phyloP scores from a whole-genome alignment of 2,797 vertebrate genomes.

The Neoniphon sammara region DNA sequence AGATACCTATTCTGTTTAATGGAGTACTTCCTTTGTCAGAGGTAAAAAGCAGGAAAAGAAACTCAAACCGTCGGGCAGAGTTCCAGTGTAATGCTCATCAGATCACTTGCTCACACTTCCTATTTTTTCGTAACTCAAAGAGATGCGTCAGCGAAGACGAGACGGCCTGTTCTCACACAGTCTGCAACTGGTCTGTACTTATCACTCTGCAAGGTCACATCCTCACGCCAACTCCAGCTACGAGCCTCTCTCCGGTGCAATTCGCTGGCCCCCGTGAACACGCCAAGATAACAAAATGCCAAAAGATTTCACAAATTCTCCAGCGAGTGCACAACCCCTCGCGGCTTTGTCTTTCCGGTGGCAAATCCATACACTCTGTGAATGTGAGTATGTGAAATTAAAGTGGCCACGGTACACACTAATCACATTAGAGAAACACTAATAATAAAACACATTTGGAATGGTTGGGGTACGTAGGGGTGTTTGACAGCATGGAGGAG shows the following conservation, averaged over 20 bases:
- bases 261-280: conserved; percentile 35
- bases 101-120: conserved; percentile 28
- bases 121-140: conserved; percentile 36
- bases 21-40: conserved; percentile 2
- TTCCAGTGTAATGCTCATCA: conserved; percentile 11
- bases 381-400: conserved; percentile 24
- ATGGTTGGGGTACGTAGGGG: conserved; percentile 24
- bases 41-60: neutral
- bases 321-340: neutral
- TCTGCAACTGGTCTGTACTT: conserved; percentile 15
- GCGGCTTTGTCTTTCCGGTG: conserved; percentile 10
- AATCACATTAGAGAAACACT: conserved; percentile 69
- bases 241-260: conserved; percentile 3
- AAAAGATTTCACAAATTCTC: conserved; percentile 7
- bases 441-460: conserved; percentile 61
- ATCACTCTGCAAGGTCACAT: conserved; percentile 53
- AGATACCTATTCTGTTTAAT: conserved; percentile 1
- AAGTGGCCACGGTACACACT: conserved; percentile 44
- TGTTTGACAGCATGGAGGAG: conserved; percentile 62
- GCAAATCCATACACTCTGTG: neutral
- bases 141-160: conserved; percentile 22
- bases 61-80: neutral
- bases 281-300: conserved; percentile 30
- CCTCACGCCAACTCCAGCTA: conserved; percentile 9
- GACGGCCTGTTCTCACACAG: conserved; percentile 24